These are phyloP conservation scores for Lophius piscatorius DNA, from an alignment of 2,113 vertebrate genomes.

Conservation along the genomic window DNA sequence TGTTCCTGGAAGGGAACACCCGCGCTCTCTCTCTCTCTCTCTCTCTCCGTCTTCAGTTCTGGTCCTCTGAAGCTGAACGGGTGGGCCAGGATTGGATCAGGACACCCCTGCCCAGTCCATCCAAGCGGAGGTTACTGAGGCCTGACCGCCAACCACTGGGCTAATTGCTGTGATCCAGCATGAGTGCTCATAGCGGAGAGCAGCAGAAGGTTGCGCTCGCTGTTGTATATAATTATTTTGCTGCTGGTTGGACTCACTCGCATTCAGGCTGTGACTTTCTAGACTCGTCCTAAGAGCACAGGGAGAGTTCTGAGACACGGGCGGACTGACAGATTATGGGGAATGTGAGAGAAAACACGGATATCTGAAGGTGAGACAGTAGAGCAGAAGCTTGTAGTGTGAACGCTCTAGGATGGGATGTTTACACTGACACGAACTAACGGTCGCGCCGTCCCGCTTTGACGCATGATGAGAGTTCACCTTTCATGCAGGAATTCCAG, in stretches of 20 bases:
- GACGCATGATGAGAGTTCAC: slow-evolving; percentile 25
- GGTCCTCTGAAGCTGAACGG: slow-evolving; percentile 37
- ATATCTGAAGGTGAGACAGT: too few species aligned
- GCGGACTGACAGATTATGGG: too few species aligned
- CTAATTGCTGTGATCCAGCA: slow-evolving; percentile 19
- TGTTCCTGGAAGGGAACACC: slow-evolving; percentile 52
- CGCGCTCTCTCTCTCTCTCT: slow-evolving; percentile 38
- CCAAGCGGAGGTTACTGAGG: slow-evolving; percentile 32
- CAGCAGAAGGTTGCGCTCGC: neutral
- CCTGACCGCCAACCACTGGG: slow-evolving; percentile 21
- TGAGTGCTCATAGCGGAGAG: neutral
- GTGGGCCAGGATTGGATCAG: slow-evolving; percentile 48
- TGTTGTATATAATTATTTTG: neutral
- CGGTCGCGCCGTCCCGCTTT: slow-evolving; percentile 4
- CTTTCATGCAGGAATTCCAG: slow-evolving; percentile 56
- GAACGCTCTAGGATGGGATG: slow-evolving; percentile 17
- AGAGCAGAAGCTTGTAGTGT: slow-evolving; percentile 45
- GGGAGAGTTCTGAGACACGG: too few species aligned
- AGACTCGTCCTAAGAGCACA: too few species aligned
- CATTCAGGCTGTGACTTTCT: too few species aligned
- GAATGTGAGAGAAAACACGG: too few species aligned
- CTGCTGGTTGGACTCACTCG: neutral
- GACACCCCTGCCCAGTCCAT: slow-evolving; percentile 38
- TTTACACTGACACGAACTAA: slow-evolving; percentile 45
- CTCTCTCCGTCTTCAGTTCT: slow-evolving; percentile 1